Percentiles rank a stretch among this genome's conserved stretches.
phyloP scores from a whole-genome alignment of 2,888 invertebrate genomes.

The Agriotes lineatus region DNA sequence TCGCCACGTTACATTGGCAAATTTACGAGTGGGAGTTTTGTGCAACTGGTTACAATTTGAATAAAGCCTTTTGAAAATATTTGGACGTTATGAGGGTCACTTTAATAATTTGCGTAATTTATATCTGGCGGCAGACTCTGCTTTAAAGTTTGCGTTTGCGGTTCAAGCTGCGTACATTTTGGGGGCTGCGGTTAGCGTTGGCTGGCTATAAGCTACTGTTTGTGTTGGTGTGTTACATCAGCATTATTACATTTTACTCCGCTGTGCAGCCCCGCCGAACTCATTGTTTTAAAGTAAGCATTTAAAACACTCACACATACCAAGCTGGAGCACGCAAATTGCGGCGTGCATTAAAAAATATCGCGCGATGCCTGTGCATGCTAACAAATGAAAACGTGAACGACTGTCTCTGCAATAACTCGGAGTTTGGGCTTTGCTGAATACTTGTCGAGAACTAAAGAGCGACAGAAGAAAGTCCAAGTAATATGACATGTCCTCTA shows the following conservation, averaged over 20 bases:
- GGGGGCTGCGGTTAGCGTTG: slow-evolving; percentile 30
- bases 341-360: background rate
- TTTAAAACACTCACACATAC: slow-evolving; percentile 26
- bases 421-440: too few species aligned
- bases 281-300: slow-evolving; percentile 28
- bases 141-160: slow-evolving; percentile 32
- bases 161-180: slow-evolving; percentile 37
- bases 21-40: slow-evolving; percentile 6
- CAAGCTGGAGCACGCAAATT: slow-evolving; percentile 16
- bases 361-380: background rate
- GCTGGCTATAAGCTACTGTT: slow-evolving; percentile 29
- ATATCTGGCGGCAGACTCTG: slow-evolving; percentile 24
- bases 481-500: too few species aligned
- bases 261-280: slow-evolving; percentile 8
- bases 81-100: slow-evolving; percentile 22
- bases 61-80: slow-evolving; percentile 14
- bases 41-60: slow-evolving; percentile 10
- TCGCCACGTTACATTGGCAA: background rate
- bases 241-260: slow-evolving; percentile 30
- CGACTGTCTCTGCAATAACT: too few species aligned
- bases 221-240: slow-evolving; percentile 34
- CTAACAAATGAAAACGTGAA: too few species aligned
- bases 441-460: too few species aligned
- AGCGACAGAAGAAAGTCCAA: too few species aligned
- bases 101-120: slow-evolving; percentile 31